Base-by-base conservation (phyloP, 2,888 invertebrate genomes). In the Spodoptera picta region DNA sequence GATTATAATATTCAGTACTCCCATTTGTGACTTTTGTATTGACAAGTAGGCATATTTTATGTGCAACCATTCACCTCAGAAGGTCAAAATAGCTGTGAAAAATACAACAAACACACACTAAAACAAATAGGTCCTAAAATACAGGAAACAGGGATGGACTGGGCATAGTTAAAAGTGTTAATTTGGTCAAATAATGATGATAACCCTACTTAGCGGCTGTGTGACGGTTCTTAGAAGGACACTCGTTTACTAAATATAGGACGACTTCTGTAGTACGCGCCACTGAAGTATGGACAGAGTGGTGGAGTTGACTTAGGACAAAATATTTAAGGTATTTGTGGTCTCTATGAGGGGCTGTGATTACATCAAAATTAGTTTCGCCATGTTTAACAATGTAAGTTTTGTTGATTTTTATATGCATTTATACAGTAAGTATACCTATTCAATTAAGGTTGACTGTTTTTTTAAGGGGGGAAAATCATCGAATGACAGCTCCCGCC, bases 151-250 rank as follows among this genome's bases (percentile, higher is more conserved):
- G 63, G 77, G 72, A 66, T 73, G 75, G 78, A 76, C 51, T 76
- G 64, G 73, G 64, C 61, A 67, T 79, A 82, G 86, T 85, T 87
- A 86, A 88, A 91, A 85, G 93, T 92, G 93, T 92, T 93, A 93
- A 93, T 93, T 92, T 89, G 90, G 85, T 82, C 90, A 92, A 93
- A 93, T 88, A 92, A 88, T 88, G 87, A 92, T 93, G 90, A 93
- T 92, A 89, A 87, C 79, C 78, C 88, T 87, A 92, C 92, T 93
- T 92, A 93, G 93, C 87, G 85, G 79, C 81, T 73, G 79, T 80
- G 90, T 87, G 92, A 90, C 89, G 88, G 79, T 92, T 92, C 92
- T 80, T 42, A 87, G 93, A 92, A 93, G 90, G 90, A 88, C 88
- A 86, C 82, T 87, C 89, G 90, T 87, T 89, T 89, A 85, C 83